Percentiles rank a stretch among this genome's conserved stretches.
Conservation (phyloP, 2,113 vertebrate genomes). For the Ceyx cyanopectus region DNA sequence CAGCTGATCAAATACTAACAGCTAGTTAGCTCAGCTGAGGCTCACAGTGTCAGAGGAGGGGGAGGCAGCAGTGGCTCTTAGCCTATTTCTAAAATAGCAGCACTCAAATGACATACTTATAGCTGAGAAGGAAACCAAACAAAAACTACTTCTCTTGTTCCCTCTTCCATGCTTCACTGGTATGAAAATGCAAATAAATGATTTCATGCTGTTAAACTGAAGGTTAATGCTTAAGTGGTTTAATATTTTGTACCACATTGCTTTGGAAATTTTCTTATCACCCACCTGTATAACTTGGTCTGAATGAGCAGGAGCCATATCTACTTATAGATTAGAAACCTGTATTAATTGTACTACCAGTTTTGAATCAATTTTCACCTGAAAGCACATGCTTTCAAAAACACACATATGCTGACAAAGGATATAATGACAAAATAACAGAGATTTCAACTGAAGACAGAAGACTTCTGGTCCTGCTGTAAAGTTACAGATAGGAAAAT, state of each 20-base stretch:
- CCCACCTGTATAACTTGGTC: not conserved
- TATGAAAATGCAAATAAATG: slow-evolving; percentile 22
- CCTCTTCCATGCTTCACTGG: not conserved
- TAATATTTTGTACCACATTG: not conserved
- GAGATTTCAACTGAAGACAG: not conserved
- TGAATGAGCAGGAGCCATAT: not conserved
- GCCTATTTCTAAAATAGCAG: slow-evolving; percentile 1
- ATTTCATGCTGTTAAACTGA: not conserved
- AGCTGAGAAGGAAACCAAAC: not conserved
- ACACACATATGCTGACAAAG: not conserved
- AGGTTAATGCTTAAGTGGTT: not conserved
- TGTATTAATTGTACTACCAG: not conserved
- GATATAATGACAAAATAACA: not conserved
- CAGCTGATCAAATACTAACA: not conserved
- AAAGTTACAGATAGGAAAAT: not conserved
- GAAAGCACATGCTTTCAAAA: not conserved
- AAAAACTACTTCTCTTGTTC: not conserved
- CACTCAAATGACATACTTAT: not conserved
- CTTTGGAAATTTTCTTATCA: not conserved
- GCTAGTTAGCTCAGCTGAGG: not conserved
- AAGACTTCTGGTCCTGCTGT: not conserved
- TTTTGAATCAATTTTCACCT: not conserved
- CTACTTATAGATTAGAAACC: not conserved
- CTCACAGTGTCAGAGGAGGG: not conserved
- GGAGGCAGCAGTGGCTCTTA: not conserved